A percentile compares a stretch with the other conserved stretches of the same genome.
These are phyloP conservation scores for Saturnia pavonia DNA, from an alignment of 2,888 invertebrate species.

Conservation along the genomic window DNA sequence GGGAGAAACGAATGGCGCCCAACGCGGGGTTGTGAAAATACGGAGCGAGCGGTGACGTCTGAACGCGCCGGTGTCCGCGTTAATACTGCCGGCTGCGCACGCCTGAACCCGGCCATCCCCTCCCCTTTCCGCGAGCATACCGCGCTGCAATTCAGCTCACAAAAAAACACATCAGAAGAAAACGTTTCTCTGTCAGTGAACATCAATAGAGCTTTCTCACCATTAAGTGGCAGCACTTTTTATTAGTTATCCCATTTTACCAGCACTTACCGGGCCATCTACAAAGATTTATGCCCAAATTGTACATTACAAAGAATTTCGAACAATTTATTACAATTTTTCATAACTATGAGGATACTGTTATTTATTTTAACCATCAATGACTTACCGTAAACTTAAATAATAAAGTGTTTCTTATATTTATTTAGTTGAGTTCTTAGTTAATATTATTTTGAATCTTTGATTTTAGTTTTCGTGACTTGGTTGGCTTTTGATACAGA, in stretches of 20 bases:
- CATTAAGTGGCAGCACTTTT: conserved; percentile 61
- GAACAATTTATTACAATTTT: neutral
- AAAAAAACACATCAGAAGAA: conserved; percentile 67
- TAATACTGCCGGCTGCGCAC: conserved; percentile 75
- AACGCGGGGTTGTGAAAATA: conserved; percentile 50
- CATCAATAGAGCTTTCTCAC: conserved; percentile 64
- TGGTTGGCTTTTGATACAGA: neutral
- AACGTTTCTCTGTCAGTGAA: conserved; percentile 72
- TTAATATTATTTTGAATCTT: neutral
- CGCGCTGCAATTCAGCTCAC: conserved; percentile 68
- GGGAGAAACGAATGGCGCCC: conserved; percentile 59
- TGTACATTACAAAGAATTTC: conserved; percentile 26
- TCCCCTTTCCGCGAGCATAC: conserved; percentile 37
- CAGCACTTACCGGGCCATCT: conserved; percentile 61
- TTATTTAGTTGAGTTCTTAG: neutral
- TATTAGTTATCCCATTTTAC: conserved; percentile 65
- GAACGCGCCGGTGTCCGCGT: conserved; percentile 50
- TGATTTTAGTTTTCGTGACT: neutral
- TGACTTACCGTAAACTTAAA: neutral
- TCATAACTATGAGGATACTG: neutral
- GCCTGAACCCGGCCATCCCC: conserved; percentile 68
- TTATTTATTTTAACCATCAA: neutral
- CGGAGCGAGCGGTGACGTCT: conserved; percentile 42
- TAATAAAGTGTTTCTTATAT: neutral
- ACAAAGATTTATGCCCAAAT: conserved; percentile 54